phyloP scores from a whole-genome alignment of 2,888 invertebrate genomes.

The Troglohyphantes excavatus region DNA sequence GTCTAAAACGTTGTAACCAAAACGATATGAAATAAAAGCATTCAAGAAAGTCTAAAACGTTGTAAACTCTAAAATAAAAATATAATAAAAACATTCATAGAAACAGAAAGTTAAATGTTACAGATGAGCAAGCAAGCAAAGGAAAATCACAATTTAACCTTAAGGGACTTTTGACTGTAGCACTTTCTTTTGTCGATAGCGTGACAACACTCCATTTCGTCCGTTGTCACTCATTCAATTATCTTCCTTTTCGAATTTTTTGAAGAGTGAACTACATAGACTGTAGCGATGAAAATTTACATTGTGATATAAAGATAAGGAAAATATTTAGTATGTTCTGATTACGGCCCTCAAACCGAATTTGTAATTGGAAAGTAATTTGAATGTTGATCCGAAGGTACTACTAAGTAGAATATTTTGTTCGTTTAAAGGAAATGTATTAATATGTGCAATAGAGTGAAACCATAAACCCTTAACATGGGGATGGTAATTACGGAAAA shows the following conservation, averaged over 20 bases:
- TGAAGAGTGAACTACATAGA: neutral
- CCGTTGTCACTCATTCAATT: constrained; percentile 20
- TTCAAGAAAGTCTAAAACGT: no score
- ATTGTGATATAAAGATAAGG: neutral
- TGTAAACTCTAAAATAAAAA: no score
- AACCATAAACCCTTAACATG: neutral
- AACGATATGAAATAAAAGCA: no score
- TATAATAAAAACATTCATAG: neutral
- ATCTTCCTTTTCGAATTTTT: neutral
- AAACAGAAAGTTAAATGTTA: neutral
- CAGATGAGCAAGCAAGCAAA: neutral
- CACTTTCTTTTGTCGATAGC: neutral
- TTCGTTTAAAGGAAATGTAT: neutral
- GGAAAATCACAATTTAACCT: neutral
- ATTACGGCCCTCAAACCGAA: neutral
- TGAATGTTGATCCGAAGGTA: neutral
- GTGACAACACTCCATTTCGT: neutral
- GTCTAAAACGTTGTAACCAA: no score
- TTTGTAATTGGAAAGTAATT: neutral
- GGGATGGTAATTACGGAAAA: no score
- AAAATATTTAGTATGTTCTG: neutral
- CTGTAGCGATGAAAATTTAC: neutral
- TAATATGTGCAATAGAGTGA: neutral
- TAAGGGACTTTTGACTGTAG: neutral
- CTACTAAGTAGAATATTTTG: neutral